These are phyloP conservation scores for Phoebastria nigripes DNA, from an alignment of 2,797 vertebrate species.

Conservation along the genomic window DNA sequence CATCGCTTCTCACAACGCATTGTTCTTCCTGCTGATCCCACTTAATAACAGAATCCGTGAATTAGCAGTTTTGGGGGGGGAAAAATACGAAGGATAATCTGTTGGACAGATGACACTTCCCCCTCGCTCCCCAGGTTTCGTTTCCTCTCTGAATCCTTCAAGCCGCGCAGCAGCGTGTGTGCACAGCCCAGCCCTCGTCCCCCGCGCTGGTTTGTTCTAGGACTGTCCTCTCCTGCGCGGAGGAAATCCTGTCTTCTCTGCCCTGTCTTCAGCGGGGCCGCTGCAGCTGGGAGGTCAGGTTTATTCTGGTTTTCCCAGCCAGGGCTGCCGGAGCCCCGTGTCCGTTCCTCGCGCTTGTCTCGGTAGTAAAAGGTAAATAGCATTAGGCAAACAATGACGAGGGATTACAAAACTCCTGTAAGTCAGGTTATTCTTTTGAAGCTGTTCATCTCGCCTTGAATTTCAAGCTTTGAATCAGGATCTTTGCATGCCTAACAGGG, in stretches of 20 bases:
- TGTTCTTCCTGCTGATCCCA: not conserved
- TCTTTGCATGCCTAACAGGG: not conserved
- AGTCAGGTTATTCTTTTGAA: not conserved
- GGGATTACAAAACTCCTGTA: not conserved
- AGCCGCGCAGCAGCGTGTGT: rapidly evolving
- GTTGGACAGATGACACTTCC: rapidly evolving
- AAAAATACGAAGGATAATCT: rapidly evolving
- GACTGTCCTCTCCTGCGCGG: too few relatives aligned
- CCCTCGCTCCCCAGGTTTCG: not conserved
- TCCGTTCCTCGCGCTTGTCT: not conserved
- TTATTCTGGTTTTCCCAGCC: too few relatives aligned
- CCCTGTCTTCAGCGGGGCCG: not conserved
- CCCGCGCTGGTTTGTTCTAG: rapidly evolving
- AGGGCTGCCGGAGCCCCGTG: too few relatives aligned
- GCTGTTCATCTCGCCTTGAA: not conserved
- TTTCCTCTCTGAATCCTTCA: not conserved
- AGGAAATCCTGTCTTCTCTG: not conserved
- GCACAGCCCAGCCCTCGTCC: not conserved
- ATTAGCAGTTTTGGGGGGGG: rapidly evolving
- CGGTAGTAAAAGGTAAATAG: rapidly evolving
- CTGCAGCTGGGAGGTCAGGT: not conserved
- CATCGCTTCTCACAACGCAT: rapidly evolving
- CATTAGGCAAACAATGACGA: rapidly evolving
- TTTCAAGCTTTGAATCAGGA: not conserved
- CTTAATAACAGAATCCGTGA: not conserved